phyloP scores from a whole-genome alignment of 2,888 invertebrate genomes.

The Polietes domitor region DNA sequence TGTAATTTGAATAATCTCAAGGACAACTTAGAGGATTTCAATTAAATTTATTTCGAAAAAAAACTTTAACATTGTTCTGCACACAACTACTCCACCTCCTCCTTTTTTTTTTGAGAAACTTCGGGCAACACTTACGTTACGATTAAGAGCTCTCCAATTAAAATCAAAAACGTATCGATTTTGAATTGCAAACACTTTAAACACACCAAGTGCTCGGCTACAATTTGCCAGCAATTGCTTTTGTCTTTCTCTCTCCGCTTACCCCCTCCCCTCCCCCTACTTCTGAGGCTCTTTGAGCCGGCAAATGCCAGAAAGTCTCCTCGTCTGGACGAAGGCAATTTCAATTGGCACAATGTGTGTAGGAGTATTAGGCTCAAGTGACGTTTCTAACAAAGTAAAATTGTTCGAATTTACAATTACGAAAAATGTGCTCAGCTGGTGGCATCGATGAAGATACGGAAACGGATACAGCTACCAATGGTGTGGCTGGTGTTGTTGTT shows the following conservation, averaged over 20 bases:
- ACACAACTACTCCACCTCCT: no score
- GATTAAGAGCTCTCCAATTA: constrained; percentile 38
- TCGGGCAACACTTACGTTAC: neutral
- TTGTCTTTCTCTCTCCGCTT: neutral
- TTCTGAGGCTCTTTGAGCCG: no score
- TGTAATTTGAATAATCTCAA: no score
- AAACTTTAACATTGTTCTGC: no score
- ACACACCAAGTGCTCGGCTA: neutral
- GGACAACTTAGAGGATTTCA: no score
- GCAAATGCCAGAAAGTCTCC: neutral
- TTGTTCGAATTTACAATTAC: neutral
- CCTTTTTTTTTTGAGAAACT: no score
- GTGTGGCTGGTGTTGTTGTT: neutral
- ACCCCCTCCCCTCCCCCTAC: no score
- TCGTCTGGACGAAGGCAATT: neutral
- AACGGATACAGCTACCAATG: neutral
- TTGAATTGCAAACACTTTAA: constrained; percentile 50
- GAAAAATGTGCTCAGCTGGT: neutral
- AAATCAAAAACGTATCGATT: constrained; percentile 49
- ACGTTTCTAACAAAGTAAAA: neutral
- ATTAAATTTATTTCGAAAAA: no score
- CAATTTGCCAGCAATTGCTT: neutral
- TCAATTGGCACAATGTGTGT: no score
- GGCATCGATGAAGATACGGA: neutral
- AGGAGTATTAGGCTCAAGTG: no score